These are phyloP conservation scores for Xenops minutus DNA, from an alignment of 2,797 vertebrate genomes.

Conservation along the genomic window DNA sequence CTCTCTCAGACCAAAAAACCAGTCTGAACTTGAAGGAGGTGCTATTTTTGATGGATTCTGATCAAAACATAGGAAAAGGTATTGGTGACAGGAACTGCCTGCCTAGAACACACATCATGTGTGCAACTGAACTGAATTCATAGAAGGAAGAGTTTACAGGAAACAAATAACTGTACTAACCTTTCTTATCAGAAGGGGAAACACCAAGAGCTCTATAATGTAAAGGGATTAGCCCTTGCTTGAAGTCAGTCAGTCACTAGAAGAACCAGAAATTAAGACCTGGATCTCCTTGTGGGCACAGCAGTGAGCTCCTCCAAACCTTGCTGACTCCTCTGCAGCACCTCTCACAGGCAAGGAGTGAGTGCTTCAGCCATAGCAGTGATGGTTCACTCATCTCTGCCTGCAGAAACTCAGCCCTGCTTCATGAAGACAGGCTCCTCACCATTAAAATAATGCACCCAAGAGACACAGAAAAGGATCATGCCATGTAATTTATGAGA, in stretches of 20 bases:
- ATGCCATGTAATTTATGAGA: background rate
- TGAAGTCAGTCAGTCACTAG: background rate
- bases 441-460: background rate
- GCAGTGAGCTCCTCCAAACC: background rate
- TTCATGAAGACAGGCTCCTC: background rate
- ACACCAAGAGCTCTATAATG: accelerated
- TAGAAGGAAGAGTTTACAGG: background rate
- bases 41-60: background rate
- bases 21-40: background rate
- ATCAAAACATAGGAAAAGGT: background rate
- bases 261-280: background rate
- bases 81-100: background rate
- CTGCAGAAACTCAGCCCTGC: background rate
- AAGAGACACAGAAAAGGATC: background rate
- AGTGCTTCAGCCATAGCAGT: background rate
- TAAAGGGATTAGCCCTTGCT: background rate
- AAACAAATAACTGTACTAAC: background rate
- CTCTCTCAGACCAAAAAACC: background rate
- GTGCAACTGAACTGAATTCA: background rate
- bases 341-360: background rate
- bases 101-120: background rate
- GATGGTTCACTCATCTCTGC: background rate
- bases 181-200: background rate
- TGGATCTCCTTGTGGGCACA: background rate
- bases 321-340: background rate